Conservation (phyloP, 1,140 invertebrate genomes). For the Drosophila kanapiae region DNA sequence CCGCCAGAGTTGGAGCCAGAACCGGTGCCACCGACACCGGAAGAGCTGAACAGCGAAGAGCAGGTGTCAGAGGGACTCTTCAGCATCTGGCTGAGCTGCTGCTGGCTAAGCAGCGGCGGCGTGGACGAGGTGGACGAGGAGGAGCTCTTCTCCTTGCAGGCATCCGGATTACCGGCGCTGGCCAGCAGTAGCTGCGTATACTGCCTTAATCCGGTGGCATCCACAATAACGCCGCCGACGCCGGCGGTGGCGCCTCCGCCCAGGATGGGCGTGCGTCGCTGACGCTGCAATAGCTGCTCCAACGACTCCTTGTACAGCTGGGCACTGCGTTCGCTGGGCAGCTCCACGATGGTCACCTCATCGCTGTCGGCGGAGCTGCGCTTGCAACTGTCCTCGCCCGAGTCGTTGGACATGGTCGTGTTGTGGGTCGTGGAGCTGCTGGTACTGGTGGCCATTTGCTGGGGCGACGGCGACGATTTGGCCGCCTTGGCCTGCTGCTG, state of each 20-base stretch:
- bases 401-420: slow-evolving; percentile 29
- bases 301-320: slow-evolving; percentile 79
- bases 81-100: slow-evolving; percentile 76
- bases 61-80: slow-evolving; percentile 83
- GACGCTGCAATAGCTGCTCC: slow-evolving; percentile 74
- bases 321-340: slow-evolving; percentile 63
- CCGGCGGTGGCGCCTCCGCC: background rate
- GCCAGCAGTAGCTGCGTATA: slow-evolving; percentile 74
- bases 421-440: slow-evolving; percentile 37
- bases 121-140: slow-evolving; percentile 84
- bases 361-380: slow-evolving; percentile 60
- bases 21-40: slow-evolving; percentile 2
- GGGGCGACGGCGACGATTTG: slow-evolving; percentile 72
- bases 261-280: slow-evolving; percentile 23
- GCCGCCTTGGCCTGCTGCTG: slow-evolving; percentile 56
- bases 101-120: slow-evolving; percentile 76
- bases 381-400: slow-evolving; percentile 42
- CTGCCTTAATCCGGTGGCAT: slow-evolving; percentile 64
- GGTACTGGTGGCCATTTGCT: slow-evolving; percentile 74
- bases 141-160: slow-evolving; percentile 85
- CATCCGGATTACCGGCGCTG: slow-evolving; percentile 50
- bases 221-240: slow-evolving; percentile 54
- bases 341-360: slow-evolving; percentile 72
- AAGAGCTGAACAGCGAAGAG: slow-evolving; percentile 75
- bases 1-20: background rate